Conservation (phyloP, 1,140 invertebrate genomes). For the Halesus radiatus region DNA sequence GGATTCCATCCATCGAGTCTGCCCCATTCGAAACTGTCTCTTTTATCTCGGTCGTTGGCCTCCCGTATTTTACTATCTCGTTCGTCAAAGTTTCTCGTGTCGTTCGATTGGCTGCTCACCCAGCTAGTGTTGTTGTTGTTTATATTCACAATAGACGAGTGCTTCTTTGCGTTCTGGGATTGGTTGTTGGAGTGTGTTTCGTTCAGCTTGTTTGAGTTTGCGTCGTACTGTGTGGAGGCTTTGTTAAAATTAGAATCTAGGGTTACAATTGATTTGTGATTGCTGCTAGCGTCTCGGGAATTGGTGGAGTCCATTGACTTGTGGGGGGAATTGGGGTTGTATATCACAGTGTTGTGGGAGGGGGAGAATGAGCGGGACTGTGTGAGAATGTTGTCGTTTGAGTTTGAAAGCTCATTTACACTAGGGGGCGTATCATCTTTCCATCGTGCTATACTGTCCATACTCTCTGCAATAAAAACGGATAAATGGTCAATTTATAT, state of each 20-base stretch:
- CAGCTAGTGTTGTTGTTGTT: constrained; percentile 69
- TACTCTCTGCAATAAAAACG: constrained; percentile 63
- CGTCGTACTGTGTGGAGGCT: constrained; percentile 58
- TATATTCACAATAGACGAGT: constrained; percentile 67
- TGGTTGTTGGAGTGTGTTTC: constrained; percentile 60
- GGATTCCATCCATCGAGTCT: constrained; percentile 73
- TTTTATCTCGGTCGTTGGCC: constrained; percentile 64
- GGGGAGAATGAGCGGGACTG: constrained; percentile 61
- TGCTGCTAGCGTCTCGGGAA: constrained; percentile 57
- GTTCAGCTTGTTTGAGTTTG: constrained; percentile 59
- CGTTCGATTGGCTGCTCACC: constrained; percentile 67
- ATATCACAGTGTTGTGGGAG: constrained; percentile 69
- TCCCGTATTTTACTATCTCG: constrained; percentile 62
- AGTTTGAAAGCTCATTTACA: constrained; percentile 64
- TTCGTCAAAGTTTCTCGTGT: constrained; percentile 67
- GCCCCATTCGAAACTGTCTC: constrained; percentile 70
- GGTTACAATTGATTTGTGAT: constrained; percentile 62
- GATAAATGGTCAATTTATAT: background rate
- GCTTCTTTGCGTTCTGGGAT: constrained; percentile 62
- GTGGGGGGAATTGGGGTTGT: constrained; percentile 59
- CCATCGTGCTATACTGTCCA: constrained; percentile 69
- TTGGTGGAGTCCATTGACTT: constrained; percentile 53
- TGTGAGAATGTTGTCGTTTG: constrained; percentile 62
- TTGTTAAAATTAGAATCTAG: constrained; percentile 56
- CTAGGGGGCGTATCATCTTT: constrained; percentile 70